Percentiles rank a stretch among this genome's conserved stretches.
Evolutionary conservation across 2,113 vertebrate species (phyloP).

Genomic region (Terrapene triunguis): DNA sequence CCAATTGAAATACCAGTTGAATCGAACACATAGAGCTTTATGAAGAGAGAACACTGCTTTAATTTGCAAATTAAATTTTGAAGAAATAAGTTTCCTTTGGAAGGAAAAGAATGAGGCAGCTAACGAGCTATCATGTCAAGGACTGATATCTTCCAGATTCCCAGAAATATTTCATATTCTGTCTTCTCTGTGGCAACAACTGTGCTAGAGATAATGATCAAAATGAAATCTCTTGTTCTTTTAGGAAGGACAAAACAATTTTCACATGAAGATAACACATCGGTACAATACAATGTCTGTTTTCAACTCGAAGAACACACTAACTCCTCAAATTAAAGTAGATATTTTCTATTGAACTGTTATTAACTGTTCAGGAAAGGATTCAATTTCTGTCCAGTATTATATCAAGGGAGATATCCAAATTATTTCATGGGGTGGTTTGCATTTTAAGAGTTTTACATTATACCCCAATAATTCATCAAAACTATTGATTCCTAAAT

Average conservation of each 20-base stretch:
- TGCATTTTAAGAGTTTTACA: background rate
- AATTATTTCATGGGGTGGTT: background rate
- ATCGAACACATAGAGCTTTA: background rate
- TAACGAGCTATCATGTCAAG: too few species aligned
- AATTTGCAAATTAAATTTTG: background rate
- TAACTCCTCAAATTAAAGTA: background rate
- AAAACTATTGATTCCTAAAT: background rate
- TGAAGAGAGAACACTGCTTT: background rate
- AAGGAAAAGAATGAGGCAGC: background rate
- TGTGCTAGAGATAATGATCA: background rate
- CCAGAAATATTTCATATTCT: background rate
- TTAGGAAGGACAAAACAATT: background rate
- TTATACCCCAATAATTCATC: background rate
- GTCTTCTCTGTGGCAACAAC: background rate
- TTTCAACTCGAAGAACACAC: background rate
- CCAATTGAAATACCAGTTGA: background rate
- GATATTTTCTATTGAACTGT: background rate
- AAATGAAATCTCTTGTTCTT: background rate
- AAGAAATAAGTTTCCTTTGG: background rate
- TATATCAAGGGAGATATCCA: background rate
- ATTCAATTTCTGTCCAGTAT: background rate
- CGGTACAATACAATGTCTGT: background rate
- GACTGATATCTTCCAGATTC: background rate
- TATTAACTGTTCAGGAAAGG: background rate
- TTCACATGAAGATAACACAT: background rate